These are phyloP conservation scores for Pterophyllum scalare DNA, from an alignment of 2,113 vertebrate genomes.

Conservation along the genomic window DNA sequence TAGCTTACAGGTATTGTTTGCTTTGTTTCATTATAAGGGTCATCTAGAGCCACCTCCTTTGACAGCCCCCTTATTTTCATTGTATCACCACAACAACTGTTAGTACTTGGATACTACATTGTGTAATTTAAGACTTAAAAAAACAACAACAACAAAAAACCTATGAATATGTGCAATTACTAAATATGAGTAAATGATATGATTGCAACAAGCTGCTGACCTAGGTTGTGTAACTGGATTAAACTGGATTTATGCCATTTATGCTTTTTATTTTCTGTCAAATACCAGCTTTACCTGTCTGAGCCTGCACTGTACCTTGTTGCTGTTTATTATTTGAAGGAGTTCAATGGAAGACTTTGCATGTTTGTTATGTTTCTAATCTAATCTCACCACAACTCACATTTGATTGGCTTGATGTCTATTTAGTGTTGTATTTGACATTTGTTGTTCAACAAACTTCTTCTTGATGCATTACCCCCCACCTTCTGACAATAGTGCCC, in stretches of 20 bases:
- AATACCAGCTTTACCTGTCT: neutral
- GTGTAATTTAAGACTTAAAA: slow-evolving; percentile 25
- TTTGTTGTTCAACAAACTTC: neutral
- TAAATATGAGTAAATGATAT: neutral
- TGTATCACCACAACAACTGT: neutral
- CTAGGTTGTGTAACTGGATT: neutral
- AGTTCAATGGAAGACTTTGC: no score
- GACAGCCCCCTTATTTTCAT: slow-evolving; percentile 21
- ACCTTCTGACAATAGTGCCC: no score
- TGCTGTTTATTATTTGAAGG: neutral
- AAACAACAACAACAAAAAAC: no score
- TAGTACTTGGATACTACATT: neutral
- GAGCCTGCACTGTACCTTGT: neutral
- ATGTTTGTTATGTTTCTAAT: neutral
- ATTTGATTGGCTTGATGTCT: neutral
- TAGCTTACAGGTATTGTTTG: slow-evolving; percentile 52
- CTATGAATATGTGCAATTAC: neutral
- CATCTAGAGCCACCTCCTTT: slow-evolving; percentile 46
- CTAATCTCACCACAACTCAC: neutral
- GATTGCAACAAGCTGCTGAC: neutral
- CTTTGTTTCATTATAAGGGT: slow-evolving; percentile 26
- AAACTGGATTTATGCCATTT: neutral
- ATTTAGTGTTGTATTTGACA: neutral
- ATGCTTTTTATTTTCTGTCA: slow-evolving; percentile 1
- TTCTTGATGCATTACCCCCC: no score